Evolutionary conservation across 2,888 invertebrate species (phyloP), one percentile per base, ranked within the genome.

Genomic region (Lepas anatifera): DNA sequence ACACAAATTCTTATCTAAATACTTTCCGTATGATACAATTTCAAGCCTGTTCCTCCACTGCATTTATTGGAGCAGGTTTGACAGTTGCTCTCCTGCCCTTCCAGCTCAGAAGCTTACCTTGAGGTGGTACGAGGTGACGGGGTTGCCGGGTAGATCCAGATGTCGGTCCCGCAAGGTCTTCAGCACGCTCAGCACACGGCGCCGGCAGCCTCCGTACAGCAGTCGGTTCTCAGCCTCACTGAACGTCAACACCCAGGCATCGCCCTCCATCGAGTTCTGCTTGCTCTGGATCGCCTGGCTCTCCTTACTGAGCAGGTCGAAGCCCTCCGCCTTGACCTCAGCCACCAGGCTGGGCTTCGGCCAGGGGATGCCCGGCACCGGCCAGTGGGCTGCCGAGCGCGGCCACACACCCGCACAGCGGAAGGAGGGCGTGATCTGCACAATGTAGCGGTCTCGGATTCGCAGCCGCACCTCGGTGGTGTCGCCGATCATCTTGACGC

Each of bases 341-440:
- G 90, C 90, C 6, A 93, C 93, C 72, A 93, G 86, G 77, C 89
- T 90, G 0, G 93, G 92, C 81, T 90, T 91, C 22, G 96, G 95
- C 95, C 95, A 95, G 4, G 92, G 89, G 73, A 92, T 89, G 73
- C 90, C 90, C 3, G 92, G 88, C 70, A 91, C 83, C 0, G 95
- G 95, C 95, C 95, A 96, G 78, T 94, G 93, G 3, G 92, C 90
- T 0, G 95, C 95, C 67, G 92, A 92, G 67, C 95, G 82, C 3
- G 95, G 95, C 96, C 95, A 96, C 72, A 96, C 86, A 11, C 95
- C 94, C 70, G 90, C 88, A 78, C 95, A 95, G 76, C 93, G 90
- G 81, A 95, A 95, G 0, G 95, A 93, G 32, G 95, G 95, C 35
- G 95, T 95, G 76, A 96, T 93, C 81, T 95, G 95, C 74, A 96